A percentile compares a stretch with the other conserved stretches of the same genome.
These are phyloP conservation scores for Sula dactylatra DNA, from an alignment of 2,113 vertebrate genomes.

Conservation along the genomic window DNA sequence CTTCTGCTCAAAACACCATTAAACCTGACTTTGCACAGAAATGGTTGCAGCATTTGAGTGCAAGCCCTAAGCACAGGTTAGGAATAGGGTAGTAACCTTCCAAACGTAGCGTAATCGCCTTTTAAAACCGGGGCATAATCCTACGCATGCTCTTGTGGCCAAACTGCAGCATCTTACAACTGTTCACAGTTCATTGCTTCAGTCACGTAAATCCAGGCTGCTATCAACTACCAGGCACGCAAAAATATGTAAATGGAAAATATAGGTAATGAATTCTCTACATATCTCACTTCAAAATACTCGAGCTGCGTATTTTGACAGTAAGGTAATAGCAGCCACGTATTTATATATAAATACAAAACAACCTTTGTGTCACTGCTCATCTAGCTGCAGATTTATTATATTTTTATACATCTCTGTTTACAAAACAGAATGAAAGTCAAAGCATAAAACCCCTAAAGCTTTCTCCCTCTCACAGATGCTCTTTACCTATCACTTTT, in stretches of 20 bases:
- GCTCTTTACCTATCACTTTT: neutral
- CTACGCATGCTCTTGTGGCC: rapidly evolving
- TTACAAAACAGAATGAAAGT: neutral
- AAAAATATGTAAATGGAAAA: neutral
- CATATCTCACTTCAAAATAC: neutral
- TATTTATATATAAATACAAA: neutral
- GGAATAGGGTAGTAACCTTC: neutral
- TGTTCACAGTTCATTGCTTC: neutral
- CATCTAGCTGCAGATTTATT: neutral
- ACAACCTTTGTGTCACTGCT: neutral
- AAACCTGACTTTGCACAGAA: neutral
- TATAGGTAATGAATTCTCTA: neutral
- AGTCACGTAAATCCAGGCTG: neutral
- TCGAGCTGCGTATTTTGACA: neutral
- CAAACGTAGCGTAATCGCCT: neutral
- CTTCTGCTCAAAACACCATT: neutral
- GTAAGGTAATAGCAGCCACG: neutral
- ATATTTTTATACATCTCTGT: neutral
- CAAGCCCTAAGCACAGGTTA: no score
- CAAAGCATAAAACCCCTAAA: neutral
- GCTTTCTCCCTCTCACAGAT: neutral
- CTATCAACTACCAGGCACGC: neutral
- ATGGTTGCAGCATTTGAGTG: neutral
- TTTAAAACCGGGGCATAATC: neutral
- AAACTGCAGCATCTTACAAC: neutral